Conservation (phyloP, 2,113 vertebrate genomes). For the Spermophilus dauricus region DNA sequence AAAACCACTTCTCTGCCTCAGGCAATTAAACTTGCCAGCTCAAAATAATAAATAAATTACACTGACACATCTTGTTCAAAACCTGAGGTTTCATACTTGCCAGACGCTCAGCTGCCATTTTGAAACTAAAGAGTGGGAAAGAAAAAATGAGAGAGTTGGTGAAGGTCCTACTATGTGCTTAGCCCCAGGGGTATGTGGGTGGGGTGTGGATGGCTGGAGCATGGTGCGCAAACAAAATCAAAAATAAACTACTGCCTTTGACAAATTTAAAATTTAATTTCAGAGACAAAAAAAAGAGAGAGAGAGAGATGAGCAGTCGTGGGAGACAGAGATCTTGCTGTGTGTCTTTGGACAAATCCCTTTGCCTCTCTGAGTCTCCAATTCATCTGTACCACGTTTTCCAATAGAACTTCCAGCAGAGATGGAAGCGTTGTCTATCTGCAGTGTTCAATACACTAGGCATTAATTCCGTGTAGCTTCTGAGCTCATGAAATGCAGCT, state of each 20-base stretch:
- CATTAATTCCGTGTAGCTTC: not conserved
- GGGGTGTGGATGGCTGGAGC: not conserved
- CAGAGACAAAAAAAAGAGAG: not conserved
- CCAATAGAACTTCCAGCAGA: not conserved
- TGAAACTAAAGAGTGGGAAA: not conserved
- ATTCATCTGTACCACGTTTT: not conserved
- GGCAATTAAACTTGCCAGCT: not conserved
- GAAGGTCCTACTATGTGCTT: not conserved
- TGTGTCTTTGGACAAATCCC: not conserved
- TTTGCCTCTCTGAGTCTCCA: not conserved
- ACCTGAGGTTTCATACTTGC: constrained; percentile 48
- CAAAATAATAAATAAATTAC: constrained; percentile 14
- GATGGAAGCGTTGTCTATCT: not conserved
- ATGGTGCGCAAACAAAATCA: not conserved
- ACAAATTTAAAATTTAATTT: not conserved
- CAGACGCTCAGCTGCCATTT: constrained; percentile 26
- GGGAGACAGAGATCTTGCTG: not conserved
- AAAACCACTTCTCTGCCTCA: constrained; percentile 53
- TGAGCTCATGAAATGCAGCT: not conserved
- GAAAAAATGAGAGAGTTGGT: not conserved
- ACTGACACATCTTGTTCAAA: constrained; percentile 50
- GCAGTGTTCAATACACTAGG: accelerated
- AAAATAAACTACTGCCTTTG: not conserved
- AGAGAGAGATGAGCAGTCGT: no score
- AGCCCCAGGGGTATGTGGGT: not conserved